Percentiles rank a stretch among this genome's conserved stretches.
These are phyloP conservation scores for Tachypleus tridentatus DNA, from an alignment of 1,140 invertebrate genomes.

Conservation along the genomic window DNA sequence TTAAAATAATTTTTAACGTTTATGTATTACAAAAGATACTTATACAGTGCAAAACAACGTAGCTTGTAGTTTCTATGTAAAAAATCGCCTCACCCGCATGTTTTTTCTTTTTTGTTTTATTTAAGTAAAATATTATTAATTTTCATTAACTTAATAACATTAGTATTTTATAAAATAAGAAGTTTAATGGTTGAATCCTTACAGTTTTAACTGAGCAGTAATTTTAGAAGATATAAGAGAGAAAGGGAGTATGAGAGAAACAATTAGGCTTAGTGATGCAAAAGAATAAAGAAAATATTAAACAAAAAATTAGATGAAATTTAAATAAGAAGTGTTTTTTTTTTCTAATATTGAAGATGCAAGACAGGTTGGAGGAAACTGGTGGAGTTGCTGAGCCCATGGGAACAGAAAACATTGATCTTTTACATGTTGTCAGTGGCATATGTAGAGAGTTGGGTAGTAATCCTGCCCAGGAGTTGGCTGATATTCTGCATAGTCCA, in stretches of 20 bases:
- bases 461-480: slow-evolving; percentile 39
- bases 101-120: too few species aligned
- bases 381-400: slow-evolving; percentile 33
- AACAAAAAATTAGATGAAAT: too few species aligned
- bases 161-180: too few species aligned
- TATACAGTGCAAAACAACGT: neutral
- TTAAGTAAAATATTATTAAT: too few species aligned
- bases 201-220: too few species aligned
- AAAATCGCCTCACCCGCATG: too few species aligned
- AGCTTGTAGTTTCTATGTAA: neutral
- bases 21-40: slow-evolving; percentile 11
- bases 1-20: neutral
- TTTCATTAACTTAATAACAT: too few species aligned
- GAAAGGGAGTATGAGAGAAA: too few species aligned
- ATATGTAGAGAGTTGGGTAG: slow-evolving; percentile 33
- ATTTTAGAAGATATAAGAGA: too few species aligned
- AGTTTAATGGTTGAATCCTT: too few species aligned
- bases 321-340: slow-evolving; percentile 6
- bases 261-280: too few species aligned
- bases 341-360: slow-evolving; percentile 32
- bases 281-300: too few species aligned
- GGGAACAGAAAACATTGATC: slow-evolving; percentile 31
- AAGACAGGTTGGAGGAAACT: slow-evolving; percentile 39
- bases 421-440: slow-evolving; percentile 29
- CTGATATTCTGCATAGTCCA: slow-evolving; percentile 35